Evolutionary conservation across 2,888 invertebrate species (phyloP).

Genomic region (Pollenia labialis): DNA sequence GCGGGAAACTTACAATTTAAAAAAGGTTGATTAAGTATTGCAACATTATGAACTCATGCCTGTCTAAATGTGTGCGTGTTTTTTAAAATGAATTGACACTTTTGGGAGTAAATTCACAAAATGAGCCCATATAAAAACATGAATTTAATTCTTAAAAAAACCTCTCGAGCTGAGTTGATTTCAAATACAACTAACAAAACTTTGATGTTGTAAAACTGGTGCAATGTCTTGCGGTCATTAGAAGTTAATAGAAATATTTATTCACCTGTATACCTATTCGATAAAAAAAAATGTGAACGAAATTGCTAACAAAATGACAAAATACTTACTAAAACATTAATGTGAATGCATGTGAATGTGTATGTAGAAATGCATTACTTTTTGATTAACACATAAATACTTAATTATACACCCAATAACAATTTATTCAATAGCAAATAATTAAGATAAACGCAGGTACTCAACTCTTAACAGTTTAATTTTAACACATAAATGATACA

Average conservation of each 20-base stretch:
- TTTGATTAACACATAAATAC: too few species aligned
- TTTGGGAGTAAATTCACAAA: not conserved
- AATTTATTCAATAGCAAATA: too few species aligned
- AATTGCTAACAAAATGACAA: not conserved
- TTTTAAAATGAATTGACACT: constrained; percentile 22
- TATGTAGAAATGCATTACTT: too few species aligned
- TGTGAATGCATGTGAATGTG: not conserved
- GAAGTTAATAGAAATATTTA: constrained; percentile 1
- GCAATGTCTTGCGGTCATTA: constrained; percentile 6
- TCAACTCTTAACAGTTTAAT: too few species aligned
- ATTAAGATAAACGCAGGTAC: too few species aligned
- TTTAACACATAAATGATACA: too few species aligned
- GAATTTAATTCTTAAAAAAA: not conserved
- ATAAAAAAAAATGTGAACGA: not conserved
- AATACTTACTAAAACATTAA: too few species aligned
- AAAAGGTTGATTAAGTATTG: not conserved
- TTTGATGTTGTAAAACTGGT: constrained; percentile 19
- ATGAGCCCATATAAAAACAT: constrained; percentile 1
- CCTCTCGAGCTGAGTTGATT: not conserved
- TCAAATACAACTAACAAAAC: not conserved
- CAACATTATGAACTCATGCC: not conserved
- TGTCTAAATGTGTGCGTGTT: not conserved
- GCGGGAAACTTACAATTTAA: constrained; percentile 18
- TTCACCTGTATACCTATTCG: not conserved
- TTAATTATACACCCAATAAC: too few species aligned